Evolutionary conservation across 2,797 vertebrate species (phyloP), one percentile per base, ranked within the genome.

Genomic region (Pteropus rufus): DNA sequence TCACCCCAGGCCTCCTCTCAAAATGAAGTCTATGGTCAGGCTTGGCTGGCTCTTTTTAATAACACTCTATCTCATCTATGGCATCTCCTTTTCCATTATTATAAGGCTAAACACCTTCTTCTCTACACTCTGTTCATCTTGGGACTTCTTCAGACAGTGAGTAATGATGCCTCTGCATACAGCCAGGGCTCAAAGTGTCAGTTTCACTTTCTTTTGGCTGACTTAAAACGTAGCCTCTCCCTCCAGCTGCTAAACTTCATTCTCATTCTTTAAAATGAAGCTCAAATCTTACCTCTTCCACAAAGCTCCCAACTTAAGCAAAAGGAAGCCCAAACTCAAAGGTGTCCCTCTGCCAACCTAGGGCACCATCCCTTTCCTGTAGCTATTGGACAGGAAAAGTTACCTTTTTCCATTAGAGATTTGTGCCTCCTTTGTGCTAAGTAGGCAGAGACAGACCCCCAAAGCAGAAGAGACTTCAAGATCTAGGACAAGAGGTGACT

Each of bases 241-340:
- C 60, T 41, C 72, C 26, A 54, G 29, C 89, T 83, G 46, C 72
- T 87, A 91, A 12, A 76, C n/a, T 23, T 46, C 67, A 49, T 36
- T 64, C 76, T 94, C 72, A 39, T 91, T 49, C 54, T 94, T 64
- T 64, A 72, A 89, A 89, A 77, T 81, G 18, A 80, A 85, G 60
- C 44, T 79, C 69, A 72, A 26, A 49, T 65, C 60, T 81, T 67
- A 56, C 7, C 36, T 91, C 79, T 89, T 69, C 83, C 52, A 89
- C 4, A 9, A 11, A 92, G 73, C n/a, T 77, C 76, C 77, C 67
- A 75, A 36, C 39, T 65, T 60, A 49, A 65, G 58, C 65, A 44
- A 54, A 93, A 87, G 23, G 54, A 81, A 87, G 62, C 36, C 73
- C 24, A 81, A n/a, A 60, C 36, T 81, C 94, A 85, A 56, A 76